phyloP scores from a whole-genome alignment of 2,113 vertebrate genomes.

The Notarius lentiginosus region DNA sequence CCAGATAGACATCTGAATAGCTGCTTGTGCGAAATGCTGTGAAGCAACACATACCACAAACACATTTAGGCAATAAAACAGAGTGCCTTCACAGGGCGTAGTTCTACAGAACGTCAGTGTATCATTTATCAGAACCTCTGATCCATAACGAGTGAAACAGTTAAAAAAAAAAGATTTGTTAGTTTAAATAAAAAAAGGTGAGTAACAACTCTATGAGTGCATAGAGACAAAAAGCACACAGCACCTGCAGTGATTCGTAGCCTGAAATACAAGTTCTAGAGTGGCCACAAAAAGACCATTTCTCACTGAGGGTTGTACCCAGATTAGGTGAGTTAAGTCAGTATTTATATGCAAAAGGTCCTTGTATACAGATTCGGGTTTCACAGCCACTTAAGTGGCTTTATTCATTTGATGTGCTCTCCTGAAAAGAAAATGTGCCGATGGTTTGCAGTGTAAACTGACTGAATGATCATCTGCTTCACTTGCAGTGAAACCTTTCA shows the following conservation, averaged over 20 bases:
- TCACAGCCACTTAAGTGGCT: not conserved
- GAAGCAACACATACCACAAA: not conserved
- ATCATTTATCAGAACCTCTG: too few species aligned
- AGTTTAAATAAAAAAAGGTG: too few species aligned
- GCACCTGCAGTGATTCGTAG: not conserved
- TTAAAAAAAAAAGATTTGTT: too few species aligned
- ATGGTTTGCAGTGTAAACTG: too few species aligned
- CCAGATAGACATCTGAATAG: not conserved
- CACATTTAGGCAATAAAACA: not conserved
- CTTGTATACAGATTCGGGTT: too few species aligned
- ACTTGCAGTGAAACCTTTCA: too few species aligned
- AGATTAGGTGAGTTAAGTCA: not conserved
- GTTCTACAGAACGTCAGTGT: not conserved
- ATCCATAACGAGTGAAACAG: too few species aligned
- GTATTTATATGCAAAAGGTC: too few species aligned
- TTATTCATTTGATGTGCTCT: not conserved
- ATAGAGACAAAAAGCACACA: not conserved
- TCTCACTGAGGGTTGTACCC: not conserved
- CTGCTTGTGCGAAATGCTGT: not conserved
- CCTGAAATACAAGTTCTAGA: not conserved
- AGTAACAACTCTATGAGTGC: not conserved
- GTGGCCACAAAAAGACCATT: not conserved
- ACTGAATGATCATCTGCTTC: too few species aligned
- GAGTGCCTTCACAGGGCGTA: not conserved
- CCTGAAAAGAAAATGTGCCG: not conserved